Conservation (phyloP, 2,113 vertebrate species). For the Urocynchramus pylzowi region DNA sequence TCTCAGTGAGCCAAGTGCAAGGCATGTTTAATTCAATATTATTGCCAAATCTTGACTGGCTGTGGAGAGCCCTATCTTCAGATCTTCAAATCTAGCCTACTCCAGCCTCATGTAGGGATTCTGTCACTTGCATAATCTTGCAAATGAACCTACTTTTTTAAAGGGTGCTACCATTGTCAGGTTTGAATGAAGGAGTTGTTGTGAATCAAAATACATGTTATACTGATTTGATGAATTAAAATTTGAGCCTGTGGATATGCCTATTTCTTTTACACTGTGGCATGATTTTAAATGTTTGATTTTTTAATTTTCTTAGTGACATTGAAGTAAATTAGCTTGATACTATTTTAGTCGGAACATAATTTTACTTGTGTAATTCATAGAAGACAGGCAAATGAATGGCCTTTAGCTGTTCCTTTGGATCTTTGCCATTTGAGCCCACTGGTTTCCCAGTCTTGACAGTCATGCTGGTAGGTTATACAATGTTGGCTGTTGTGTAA, state of each 20-base stretch:
- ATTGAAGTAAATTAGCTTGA: neutral
- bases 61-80: neutral
- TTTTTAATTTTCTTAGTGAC: neutral
- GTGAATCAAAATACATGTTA: neutral
- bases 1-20: neutral
- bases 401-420: neutral
- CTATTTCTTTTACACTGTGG: neutral
- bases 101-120: neutral
- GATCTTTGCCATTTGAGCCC: neutral
- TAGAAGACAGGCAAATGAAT: neutral
- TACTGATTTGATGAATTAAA: neutral
- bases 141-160: neutral
- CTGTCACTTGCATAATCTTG: neutral
- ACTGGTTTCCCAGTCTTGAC: neutral
- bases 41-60: neutral
- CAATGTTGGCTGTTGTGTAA: neutral
- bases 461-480: neutral
- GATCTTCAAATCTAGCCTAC: neutral
- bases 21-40: neutral
- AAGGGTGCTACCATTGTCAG: neutral
- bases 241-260: neutral
- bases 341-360: neutral
- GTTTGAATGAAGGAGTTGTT: neutral
- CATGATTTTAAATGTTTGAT: neutral
- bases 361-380: neutral